Evolutionary conservation across 2,888 invertebrate genomes (phyloP), one percentile per base, ranked within the genome.

Genomic region (Drosophila incognita): DNA sequence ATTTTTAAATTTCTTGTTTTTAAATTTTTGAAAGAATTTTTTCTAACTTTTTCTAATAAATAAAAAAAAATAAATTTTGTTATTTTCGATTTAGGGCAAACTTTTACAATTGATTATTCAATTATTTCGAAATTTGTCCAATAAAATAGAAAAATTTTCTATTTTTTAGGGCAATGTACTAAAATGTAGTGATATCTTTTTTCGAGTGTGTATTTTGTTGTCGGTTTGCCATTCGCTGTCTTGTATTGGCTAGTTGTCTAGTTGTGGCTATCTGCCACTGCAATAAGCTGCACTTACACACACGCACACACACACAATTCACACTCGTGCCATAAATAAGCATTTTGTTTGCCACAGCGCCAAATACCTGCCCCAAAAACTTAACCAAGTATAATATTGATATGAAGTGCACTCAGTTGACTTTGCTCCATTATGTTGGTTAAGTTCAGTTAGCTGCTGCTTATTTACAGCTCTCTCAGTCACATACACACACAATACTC

Each of bases 241-340:
- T 61, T 75, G 60, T 40, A 61, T 69, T 67, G 70, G 54, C 62
- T 46, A 46, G 46, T 21, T 24, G 65, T 35, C 68, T 71, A 69
- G 80, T 68, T 79, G 70, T 78, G 52, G 73, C 65, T 77, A 87
- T 80, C 81, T 76, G 76, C 62, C 63, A 73, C 64, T 69, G 72
- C 82, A 87, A 87, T 87, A 81, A 81, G 77, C 75, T 79, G 79
- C 79, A 82, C 74, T 72, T 74, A 75, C 69, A 69, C 42, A 67
- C 73, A 61, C 69, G 35, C 53, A 63, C 31, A 31, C 53, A 63
- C 51, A 57, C 56, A 52, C 61, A 62, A 85, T 68, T 67, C 89
- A 79, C 85, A 69, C 59, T 72, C 73, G 89, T 75, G 76, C 79
- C 77, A 89, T 87, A 89, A 83, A 86, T 87, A 83, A 86, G 82